Percentiles rank a stretch among this genome's conserved stretches.
Conservation (phyloP, 1,140 invertebrate species). For the Papilio aristodemus region DNA sequence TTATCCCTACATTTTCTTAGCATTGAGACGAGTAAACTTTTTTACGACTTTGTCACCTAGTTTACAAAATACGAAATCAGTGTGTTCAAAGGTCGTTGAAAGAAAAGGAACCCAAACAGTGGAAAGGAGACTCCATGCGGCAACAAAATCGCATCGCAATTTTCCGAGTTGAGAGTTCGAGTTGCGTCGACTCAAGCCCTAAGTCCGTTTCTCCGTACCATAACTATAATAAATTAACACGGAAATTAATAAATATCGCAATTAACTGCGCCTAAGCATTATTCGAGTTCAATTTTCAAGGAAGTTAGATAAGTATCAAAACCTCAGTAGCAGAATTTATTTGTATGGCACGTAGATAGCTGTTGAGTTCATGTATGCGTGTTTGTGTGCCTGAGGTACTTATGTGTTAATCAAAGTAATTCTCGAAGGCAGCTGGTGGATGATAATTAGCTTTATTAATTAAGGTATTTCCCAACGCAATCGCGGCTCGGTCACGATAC, state of each 20-base stretch:
- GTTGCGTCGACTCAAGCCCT: too few relatives aligned
- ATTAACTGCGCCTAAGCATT: slow-evolving; percentile 6
- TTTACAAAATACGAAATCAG: too few relatives aligned
- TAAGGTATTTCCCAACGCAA: slow-evolving; percentile 42
- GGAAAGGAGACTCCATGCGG: too few relatives aligned
- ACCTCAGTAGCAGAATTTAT: neutral
- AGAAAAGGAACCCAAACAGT: too few relatives aligned
- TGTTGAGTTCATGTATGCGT: neutral
- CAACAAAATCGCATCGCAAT: too few relatives aligned
- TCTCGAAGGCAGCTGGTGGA: slow-evolving; percentile 31
- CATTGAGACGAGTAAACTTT: too few relatives aligned
- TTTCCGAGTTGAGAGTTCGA: too few relatives aligned
- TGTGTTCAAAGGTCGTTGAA: too few relatives aligned
- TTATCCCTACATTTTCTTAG: too few relatives aligned
- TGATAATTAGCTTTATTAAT: slow-evolving; percentile 48
- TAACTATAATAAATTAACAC: neutral
- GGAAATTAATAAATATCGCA: neutral
- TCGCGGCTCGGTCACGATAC: slow-evolving; percentile 41
- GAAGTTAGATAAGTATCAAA: neutral
- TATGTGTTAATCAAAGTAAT: slow-evolving; percentile 26
- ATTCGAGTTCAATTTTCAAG: slow-evolving; percentile 14
- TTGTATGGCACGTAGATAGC: neutral
- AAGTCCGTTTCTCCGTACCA: neutral
- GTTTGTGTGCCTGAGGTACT: neutral
- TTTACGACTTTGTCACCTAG: too few relatives aligned